Percentiles rank a stretch among this genome's conserved stretches.
Conservation (phyloP, 2,888 invertebrate species). For the Acheta domesticus region DNA sequence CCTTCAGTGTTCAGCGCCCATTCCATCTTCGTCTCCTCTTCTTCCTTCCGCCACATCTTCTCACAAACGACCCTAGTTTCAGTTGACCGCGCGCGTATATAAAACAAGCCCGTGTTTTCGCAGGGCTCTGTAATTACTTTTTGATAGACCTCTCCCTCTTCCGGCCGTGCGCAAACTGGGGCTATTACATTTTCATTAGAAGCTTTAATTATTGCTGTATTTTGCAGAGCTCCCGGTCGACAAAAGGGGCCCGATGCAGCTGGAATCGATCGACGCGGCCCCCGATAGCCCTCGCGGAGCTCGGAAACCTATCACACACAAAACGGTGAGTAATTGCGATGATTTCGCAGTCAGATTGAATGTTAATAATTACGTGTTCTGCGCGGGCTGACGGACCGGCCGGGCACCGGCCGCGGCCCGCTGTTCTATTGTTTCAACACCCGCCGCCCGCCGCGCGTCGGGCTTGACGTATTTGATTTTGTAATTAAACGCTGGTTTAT, state of each 20-base stretch:
- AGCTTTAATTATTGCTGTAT: neutral
- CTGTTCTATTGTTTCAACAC: constrained; percentile 10
- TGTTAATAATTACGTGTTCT: constrained; percentile 1
- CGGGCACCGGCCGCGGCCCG: neutral
- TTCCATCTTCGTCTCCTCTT: too few species aligned
- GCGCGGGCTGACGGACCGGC: neutral
- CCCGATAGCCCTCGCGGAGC: neutral
- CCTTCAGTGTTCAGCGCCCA: too few species aligned
- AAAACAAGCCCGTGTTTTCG: neutral
- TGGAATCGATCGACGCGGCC: too few species aligned
- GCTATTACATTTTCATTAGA: constrained; percentile 18
- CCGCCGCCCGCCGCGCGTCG: neutral
- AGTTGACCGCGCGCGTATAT: too few species aligned
- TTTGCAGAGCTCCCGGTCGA: neutral
- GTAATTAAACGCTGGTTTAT: constrained; percentile 18
- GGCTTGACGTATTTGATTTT: constrained; percentile 3
- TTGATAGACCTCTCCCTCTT: neutral
- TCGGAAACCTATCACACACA: neutral
- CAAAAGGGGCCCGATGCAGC: neutral
- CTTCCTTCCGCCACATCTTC: too few species aligned
- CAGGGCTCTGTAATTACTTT: neutral
- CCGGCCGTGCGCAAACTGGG: neutral
- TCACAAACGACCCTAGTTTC: too few species aligned
- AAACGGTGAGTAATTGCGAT: constrained; percentile 18
- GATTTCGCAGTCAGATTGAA: constrained; percentile 18